A percentile compares a stretch with the other conserved stretches of the same genome.
Evolutionary conservation across 1,140 invertebrate species (phyloP).

Genomic region (Vanessa tameamea): DNA sequence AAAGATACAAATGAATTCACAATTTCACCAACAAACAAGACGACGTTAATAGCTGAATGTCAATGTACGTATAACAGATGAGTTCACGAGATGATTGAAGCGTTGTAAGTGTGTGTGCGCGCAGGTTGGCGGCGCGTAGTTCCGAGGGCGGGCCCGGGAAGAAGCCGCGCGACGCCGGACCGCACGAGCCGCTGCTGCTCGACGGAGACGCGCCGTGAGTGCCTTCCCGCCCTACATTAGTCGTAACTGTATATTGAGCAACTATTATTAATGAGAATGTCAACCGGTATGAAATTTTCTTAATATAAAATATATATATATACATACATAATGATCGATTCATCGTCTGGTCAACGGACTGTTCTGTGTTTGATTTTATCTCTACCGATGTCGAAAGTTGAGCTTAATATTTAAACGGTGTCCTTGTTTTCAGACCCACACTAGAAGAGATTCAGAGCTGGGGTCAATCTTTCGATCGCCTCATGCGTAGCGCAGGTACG

Average conservation of each 20-base stretch:
- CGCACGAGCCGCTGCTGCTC: slow-evolving; percentile 81
- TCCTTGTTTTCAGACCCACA: slow-evolving; percentile 86
- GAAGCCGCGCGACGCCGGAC: slow-evolving; percentile 81
- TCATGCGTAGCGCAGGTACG: slow-evolving; percentile 94
- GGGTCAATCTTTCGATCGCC: slow-evolving; percentile 97
- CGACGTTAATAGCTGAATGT: too few species aligned
- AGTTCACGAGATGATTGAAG: not conserved
- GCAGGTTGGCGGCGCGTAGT: slow-evolving; percentile 84
- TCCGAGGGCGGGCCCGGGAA: slow-evolving; percentile 83
- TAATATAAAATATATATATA: not conserved
- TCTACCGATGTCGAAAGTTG: too few species aligned
- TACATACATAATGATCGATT: not conserved
- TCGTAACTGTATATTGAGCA: not conserved
- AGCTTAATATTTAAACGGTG: too few species aligned
- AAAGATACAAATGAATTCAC: too few species aligned
- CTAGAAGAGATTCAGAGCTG: slow-evolving; percentile 96
- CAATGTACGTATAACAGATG: not conserved
- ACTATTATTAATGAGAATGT: too few species aligned
- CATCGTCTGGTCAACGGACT: too few species aligned
- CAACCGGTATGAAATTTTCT: too few species aligned
- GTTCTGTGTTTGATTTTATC: too few species aligned
- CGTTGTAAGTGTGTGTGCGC: slow-evolving; percentile 40
- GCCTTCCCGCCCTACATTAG: not conserved
- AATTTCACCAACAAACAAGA: too few species aligned
- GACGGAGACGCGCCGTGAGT: slow-evolving; percentile 86